These are phyloP conservation scores for Gastrophysa polygoni DNA, from an alignment of 2,888 invertebrate species.

Conservation along the genomic window DNA sequence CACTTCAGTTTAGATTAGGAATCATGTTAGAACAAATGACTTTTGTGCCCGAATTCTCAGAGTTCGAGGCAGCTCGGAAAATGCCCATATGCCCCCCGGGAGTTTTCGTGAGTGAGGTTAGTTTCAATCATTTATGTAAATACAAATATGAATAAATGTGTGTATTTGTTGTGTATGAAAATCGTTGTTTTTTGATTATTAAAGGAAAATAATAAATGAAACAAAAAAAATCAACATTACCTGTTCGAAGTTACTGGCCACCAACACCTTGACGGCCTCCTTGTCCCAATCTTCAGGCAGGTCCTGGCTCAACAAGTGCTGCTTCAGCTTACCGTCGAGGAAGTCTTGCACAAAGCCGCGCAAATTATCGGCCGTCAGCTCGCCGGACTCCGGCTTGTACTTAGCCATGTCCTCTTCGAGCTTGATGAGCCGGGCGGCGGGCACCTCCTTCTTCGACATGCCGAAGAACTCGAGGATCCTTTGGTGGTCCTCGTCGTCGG, in stretches of 20 bases:
- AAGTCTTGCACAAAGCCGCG: constrained; percentile 86
- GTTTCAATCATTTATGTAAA: too few species aligned
- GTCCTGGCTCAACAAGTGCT: constrained; percentile 92
- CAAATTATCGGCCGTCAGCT: constrained; percentile 72
- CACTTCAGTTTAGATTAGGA: too few species aligned
- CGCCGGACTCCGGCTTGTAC: constrained; percentile 86
- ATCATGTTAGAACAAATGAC: too few species aligned
- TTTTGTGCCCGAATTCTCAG: too few species aligned
- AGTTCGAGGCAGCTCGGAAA: too few species aligned
- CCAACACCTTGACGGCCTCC: constrained; percentile 89
- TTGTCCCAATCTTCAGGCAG: constrained; percentile 98
- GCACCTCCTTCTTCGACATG: constrained; percentile 85
- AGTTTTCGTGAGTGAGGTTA: too few species aligned
- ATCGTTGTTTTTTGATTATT: too few species aligned
- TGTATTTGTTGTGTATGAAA: too few species aligned
- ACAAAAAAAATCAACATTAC: not conserved
- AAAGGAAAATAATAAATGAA: too few species aligned
- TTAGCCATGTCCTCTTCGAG: constrained; percentile 98
- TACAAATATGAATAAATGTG: too few species aligned
- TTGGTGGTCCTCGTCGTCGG: constrained; percentile 94
- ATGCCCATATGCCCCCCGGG: too few species aligned
- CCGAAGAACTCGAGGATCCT: constrained; percentile 99
- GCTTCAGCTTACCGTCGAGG: constrained; percentile 91
- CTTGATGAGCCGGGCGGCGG: constrained; percentile 89
- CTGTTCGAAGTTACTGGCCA: constrained; percentile 90